Percentiles rank a stretch among this genome's conserved stretches.
These are phyloP conservation scores for Genyomyrus donnyi DNA, from an alignment of 2,113 vertebrate species.

Conservation along the genomic window DNA sequence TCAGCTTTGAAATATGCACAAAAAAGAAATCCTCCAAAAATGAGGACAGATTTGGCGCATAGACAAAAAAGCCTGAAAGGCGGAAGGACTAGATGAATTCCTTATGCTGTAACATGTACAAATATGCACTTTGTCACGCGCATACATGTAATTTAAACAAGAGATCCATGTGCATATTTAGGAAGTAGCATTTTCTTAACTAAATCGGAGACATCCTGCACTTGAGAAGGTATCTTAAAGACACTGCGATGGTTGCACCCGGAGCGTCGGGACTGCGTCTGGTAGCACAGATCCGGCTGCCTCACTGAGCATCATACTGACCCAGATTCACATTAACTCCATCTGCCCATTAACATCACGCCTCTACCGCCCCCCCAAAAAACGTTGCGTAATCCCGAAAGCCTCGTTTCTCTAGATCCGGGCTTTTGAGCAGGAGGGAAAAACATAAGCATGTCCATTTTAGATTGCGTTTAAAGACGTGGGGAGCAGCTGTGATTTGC, in stretches of 20 bases:
- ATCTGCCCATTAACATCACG: conserved; percentile 19
- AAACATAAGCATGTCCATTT: neutral
- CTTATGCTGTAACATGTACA: neutral
- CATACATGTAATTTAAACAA: neutral
- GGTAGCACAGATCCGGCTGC: neutral
- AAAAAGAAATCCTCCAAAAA: neutral
- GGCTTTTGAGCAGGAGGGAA: neutral
- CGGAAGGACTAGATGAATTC: neutral
- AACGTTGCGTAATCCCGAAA: conserved; percentile 32
- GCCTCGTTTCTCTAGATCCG: neutral
- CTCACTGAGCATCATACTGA: conserved; percentile 30
- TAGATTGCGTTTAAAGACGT: neutral
- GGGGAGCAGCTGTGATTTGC: neutral
- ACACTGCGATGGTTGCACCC: neutral
- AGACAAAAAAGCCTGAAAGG: neutral
- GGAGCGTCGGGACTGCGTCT: neutral
- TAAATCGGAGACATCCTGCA: neutral
- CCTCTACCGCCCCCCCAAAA: neutral
- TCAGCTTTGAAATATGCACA: neutral
- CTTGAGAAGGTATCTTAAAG: neutral
- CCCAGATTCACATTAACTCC: conserved; percentile 33
- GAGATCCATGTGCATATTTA: neutral
- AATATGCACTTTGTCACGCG: neutral
- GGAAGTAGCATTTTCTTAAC: neutral
- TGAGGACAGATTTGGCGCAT: neutral